Evolutionary conservation across 2,797 vertebrate species (phyloP), one percentile per base, ranked within the genome.

Genomic region (Megaceryle alcyon): DNA sequence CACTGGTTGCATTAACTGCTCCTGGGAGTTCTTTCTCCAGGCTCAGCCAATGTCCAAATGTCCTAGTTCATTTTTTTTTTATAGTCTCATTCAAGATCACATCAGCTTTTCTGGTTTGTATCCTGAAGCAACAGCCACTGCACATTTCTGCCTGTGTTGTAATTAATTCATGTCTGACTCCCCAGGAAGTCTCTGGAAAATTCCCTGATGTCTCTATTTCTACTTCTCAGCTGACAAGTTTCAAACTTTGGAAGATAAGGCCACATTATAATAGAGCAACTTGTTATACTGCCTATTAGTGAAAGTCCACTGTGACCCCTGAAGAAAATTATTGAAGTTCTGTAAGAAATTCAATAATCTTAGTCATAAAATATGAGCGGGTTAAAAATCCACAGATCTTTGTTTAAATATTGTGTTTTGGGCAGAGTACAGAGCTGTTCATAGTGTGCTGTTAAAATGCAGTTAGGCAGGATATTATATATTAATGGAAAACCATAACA

Each of bases 301-400:
- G 7, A 82, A 96, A 92, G 82, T 57, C 57, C 61, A 39, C 26
- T 39, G 84, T 89, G 72, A 80, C 51, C 79, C 66, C 72, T 81
- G 59, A 68, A 90, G 72, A 76, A 92, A 83, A 76, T 72, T 51
- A 48, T 12, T 92, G 44, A 25, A 82, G 13, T 68, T 35, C 19
- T 83, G 4, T 25, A 69, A 88, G 86, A 86, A 83, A 69, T 81
- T 75, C 59, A 89, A 66, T 90, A 92, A 71, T 63, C 54, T 69
- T 60, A 69, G 33, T 56, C 46, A 81, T 69, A 59, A 96, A 88
- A 85, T 86, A 89, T 14, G 49, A 81, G 72, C 6, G 61, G 29
- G 61, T 85, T 93, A 93, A 96, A 95, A 94, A 89, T 39, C 65
- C 79, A 60, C 57, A 73, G 75, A 63, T 82, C 49, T 86, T 89